Evolutionary conservation across 2,113 vertebrate genomes (phyloP).

Genomic region (Podilymbus podiceps): DNA sequence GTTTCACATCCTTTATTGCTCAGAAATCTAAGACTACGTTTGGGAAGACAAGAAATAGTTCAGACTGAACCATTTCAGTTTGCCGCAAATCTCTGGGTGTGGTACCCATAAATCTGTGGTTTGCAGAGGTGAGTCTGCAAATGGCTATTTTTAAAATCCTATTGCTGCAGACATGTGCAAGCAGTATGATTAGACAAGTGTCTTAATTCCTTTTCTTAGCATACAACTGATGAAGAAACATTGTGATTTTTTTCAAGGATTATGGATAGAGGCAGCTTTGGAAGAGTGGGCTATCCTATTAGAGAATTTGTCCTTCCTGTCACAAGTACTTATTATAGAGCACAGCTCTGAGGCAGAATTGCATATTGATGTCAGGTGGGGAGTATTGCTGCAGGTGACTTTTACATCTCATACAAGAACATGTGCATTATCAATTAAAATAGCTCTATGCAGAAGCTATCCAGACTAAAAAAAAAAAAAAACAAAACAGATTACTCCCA

Average conservation of each 20-base stretch:
- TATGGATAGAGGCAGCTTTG: background rate
- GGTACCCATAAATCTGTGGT: background rate
- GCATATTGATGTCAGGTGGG: background rate
- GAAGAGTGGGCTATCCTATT: background rate
- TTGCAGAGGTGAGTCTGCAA: no score
- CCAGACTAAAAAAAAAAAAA: background rate
- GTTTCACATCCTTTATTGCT: background rate
- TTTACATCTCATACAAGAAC: background rate
- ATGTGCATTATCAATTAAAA: background rate
- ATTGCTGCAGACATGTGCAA: background rate
- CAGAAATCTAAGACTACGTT: background rate
- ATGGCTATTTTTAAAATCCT: background rate
- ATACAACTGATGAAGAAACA: background rate
- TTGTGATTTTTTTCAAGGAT: background rate
- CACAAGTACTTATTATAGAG: background rate
- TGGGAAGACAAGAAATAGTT: background rate
- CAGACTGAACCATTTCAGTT: background rate
- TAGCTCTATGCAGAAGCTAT: background rate
- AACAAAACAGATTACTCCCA: background rate
- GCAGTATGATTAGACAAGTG: background rate
- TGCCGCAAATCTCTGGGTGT: background rate
- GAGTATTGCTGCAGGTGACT: background rate
- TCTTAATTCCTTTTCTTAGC: background rate
- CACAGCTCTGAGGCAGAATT: background rate
- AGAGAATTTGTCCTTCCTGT: background rate